phyloP scores from a whole-genome alignment of 2,113 vertebrate genomes.

The Gallinago media region DNA sequence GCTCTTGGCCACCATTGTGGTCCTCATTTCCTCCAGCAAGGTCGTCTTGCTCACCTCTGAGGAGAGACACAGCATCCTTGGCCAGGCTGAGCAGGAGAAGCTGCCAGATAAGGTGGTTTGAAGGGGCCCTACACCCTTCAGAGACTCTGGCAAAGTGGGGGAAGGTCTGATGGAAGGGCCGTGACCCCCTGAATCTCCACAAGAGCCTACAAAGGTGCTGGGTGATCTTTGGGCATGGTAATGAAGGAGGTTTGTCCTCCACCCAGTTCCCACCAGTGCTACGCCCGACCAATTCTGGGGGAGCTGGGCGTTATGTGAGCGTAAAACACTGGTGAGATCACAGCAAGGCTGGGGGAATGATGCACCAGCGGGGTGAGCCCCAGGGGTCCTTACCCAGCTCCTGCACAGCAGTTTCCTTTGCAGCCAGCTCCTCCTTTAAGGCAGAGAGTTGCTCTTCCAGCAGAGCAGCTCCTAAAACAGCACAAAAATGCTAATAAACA shows the following conservation, averaged over 20 bases:
- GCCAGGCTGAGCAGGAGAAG: neutral
- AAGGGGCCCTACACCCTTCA: neutral
- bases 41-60: slow-evolving; percentile 11
- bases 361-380: neutral
- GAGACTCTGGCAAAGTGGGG: neutral
- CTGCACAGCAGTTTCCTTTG: slow-evolving; percentile 71
- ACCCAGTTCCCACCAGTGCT: neutral
- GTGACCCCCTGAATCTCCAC: neutral
- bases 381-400: slow-evolving; percentile 78
- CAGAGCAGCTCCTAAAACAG: slow-evolving; percentile 58
- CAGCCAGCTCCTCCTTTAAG: slow-evolving; percentile 77
- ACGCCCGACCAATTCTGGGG: rapidly evolving
- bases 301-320: rapidly evolving
- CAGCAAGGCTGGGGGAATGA: neutral
- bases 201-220: neutral
- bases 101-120: neutral
- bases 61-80: neutral
- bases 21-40: slow-evolving; percentile 76
- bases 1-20: slow-evolving; percentile 54
- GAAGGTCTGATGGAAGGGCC: neutral
- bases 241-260: neutral
- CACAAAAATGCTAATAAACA: neutral
- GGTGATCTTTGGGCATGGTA: neutral
- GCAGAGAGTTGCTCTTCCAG: slow-evolving; percentile 75
- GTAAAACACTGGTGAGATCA: rapidly evolving